A percentile compares a stretch with the other conserved stretches of the same genome.
Conservation (phyloP, 2,797 vertebrate genomes). For the Danio albolineatus region DNA sequence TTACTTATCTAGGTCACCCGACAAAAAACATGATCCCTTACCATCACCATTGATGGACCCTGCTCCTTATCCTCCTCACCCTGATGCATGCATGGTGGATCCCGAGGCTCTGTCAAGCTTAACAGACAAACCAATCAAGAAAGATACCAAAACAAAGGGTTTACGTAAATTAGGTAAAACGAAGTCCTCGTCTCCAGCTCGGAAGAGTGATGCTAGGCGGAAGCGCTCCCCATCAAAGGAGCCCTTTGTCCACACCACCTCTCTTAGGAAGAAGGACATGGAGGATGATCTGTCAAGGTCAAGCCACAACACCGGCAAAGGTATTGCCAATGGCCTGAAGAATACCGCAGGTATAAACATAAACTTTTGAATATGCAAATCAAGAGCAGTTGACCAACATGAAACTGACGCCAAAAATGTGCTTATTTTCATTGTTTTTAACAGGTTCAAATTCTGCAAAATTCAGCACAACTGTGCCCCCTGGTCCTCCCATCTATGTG, state of each 20-base stretch:
- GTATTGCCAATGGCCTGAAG: constrained; percentile 86
- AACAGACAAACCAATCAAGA: constrained; percentile 85
- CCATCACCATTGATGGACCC: constrained; percentile 89
- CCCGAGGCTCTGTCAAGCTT: constrained; percentile 85
- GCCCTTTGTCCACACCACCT: constrained; percentile 78
- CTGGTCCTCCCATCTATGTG: constrained; percentile 90
- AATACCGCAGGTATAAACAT: constrained; percentile 79
- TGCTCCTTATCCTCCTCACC: constrained; percentile 86
- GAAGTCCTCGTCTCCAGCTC: constrained; percentile 88
- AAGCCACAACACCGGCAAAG: constrained; percentile 85
- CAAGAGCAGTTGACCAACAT: neutral
- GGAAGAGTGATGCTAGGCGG: constrained; percentile 80
- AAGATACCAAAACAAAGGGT: constrained; percentile 88
- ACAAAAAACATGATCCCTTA: constrained; percentile 85
- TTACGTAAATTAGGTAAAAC: constrained; percentile 86
- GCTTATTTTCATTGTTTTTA: constrained; percentile 14
- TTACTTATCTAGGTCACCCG: constrained; percentile 75
- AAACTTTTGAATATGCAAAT: neutral
- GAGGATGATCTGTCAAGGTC: constrained; percentile 88
- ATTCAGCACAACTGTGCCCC: constrained; percentile 75
- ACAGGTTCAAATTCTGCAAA: constrained; percentile 79
- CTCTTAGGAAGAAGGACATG: constrained; percentile 86
- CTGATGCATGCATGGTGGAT: constrained; percentile 98
- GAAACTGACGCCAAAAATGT: neutral
- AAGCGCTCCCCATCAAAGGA: constrained; percentile 84